Evolutionary conservation across 2,797 vertebrate species (phyloP), one percentile per base, ranked within the genome.

Genomic region (Chiropotes sagulatus): DNA sequence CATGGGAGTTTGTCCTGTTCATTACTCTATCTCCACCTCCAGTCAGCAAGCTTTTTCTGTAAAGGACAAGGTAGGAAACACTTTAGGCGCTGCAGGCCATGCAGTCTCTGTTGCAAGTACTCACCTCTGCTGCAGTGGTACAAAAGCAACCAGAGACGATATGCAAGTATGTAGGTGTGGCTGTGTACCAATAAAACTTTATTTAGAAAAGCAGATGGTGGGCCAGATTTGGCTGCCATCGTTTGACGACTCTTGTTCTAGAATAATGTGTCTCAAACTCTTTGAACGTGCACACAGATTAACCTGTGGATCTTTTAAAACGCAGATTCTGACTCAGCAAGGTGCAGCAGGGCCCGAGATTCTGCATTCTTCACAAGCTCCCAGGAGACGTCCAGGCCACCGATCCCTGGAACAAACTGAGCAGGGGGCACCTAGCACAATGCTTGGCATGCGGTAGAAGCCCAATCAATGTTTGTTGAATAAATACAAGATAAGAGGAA

Each of bases 181-280:
- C 72, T 50, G 22, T 46, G 48, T 57, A 52, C 58, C 89, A 84
- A 79, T 50, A 50, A 75, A 81, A 93, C 88, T 93, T 88, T 50
- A 90, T 78, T 84, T 81, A 83, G 58, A 90, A 84, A 94, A 44
- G 73, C 28, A 24, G 14, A 28, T n/a, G 33, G n/a, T 7, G 7
- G 52, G 20, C 20, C 22, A 0, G 17, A 39, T 20, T 44, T 2
- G 61, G 50, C 48, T 36, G 88, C 48, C 26, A 28, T 5, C 24
- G 8, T 50, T 20, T 30, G 54, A 50, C 0, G 14, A 50, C 11
- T 15, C 28, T 67, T 12, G 24, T 46, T n/a, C 30, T 44, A 13
- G 80, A 48, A 75, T 46, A 72, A n/a, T 1, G 48, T 44, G 28
- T 58, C 75, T 72, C 61, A 22, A 14, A 26, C 41, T 50, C 11